Base-by-base conservation (phyloP, 2,888 invertebrate genomes). In the Orgyia antiqua region DNA sequence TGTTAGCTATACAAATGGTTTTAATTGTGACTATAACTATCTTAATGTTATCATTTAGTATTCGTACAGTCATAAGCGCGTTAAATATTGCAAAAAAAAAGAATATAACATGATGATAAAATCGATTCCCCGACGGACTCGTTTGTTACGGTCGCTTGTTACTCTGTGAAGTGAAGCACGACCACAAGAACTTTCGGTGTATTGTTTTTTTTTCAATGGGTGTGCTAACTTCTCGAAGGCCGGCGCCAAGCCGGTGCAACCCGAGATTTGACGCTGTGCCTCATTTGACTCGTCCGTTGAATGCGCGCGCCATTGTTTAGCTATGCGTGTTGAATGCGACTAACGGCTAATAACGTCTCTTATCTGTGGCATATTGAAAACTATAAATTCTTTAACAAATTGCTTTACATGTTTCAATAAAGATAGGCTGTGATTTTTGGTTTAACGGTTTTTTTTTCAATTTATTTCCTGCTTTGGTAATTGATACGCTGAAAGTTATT, bases 161-260 rank as follows among this genome's bases (percentile, higher is more conserved):
- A 70, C 64, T 57, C 62, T 58, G 69, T 60, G 65, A 69, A 76
- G 65, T 76, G 74, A 73, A 68, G 69, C 77, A 60, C 54, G 61
- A 68, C 66, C 60, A 41, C 54, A 48, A 58, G 52, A 65, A 62
- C 45, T 69, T 71, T 68, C 52, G 51, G 63, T 66, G 61, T 62
- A 64, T 72, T 71, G 67, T 73, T 65, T 57, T 63, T 68, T 68
- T 69, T 66, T 58, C 51, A 61, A 71, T 73, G 73, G 67, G 60
- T 72, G 71, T 71, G 76, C 75, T 69, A 72, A 76, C 56, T 72
- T 71, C 64, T 70, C 68, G 59, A 63, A 74, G 62, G 49, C 54
- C 65, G 82, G 82, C 83, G 82, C 83, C 82, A 74, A 64, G 60
- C 41, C 63, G 69, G 58, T 77, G 83, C 75, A 83, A 84, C 71